Conservation (phyloP, 2,797 vertebrate species). For the Enteromius anoplus region DNA sequence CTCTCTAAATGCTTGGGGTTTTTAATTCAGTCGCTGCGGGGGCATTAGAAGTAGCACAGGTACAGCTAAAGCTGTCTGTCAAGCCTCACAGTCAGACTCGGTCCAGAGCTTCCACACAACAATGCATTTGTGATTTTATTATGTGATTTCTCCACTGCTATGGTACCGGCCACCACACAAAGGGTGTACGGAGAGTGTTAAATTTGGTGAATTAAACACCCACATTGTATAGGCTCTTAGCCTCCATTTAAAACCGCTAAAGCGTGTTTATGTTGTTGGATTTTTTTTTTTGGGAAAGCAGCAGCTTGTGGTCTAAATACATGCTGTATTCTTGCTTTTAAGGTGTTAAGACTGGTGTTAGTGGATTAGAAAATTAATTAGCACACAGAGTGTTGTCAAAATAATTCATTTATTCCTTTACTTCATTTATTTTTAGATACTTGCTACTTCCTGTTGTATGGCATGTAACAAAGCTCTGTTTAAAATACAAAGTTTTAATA, state of each 20-base stretch:
- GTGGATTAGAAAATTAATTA: not conserved
- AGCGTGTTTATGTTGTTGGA: conserved; percentile 5
- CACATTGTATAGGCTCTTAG: conserved; percentile 13
- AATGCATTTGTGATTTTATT: conserved; percentile 20
- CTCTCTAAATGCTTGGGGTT: not conserved
- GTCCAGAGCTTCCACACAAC: not conserved
- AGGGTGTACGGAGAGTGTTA: conserved; percentile 17
- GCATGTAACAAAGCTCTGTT: not conserved
- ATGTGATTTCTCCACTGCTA: conserved; percentile 4
- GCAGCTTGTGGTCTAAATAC: not conserved
- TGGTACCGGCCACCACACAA: conserved; percentile 21
- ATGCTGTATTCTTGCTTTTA: not conserved
- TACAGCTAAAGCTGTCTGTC: conserved; percentile 8
- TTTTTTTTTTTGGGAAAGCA: conserved; percentile 5
- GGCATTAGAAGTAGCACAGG: not conserved
- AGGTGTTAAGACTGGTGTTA: not conserved
- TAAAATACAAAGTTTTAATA: not conserved
- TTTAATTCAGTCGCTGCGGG: conserved; percentile 11
- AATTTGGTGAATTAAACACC: conserved; percentile 44
- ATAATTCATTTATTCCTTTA: not conserved
- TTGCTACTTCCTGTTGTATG: not conserved
- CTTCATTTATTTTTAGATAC: not conserved
- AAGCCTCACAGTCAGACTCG: conserved; percentile 18
- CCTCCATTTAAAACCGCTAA: conserved; percentile 20
- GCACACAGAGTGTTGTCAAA: not conserved